Conservation (phyloP, 1,140 invertebrate species). For the Papilio xuthus region DNA sequence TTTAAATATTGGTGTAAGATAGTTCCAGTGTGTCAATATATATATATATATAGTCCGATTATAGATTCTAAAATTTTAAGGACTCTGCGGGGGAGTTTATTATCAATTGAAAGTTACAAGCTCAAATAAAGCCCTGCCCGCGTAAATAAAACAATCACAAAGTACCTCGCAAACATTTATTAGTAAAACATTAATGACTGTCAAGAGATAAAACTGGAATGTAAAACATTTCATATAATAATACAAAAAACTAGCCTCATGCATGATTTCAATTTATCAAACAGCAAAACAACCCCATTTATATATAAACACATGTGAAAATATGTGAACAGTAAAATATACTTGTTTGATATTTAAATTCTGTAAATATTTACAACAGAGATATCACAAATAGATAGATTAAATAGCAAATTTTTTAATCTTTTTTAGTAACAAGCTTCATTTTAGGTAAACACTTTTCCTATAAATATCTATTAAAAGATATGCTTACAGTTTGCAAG, state of each 20-base stretch:
- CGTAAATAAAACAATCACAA: conserved; percentile 23
- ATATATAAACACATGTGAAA: conserved; percentile 9
- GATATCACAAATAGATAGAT: conserved; percentile 20
- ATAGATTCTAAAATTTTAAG: not conserved
- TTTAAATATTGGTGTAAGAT: not conserved
- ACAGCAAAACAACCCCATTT: conserved; percentile 13
- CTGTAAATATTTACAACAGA: conserved; percentile 22
- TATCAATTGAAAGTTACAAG: not conserved
- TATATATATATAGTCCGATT: not conserved
- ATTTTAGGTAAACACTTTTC: conserved; percentile 2
- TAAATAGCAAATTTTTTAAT: not conserved
- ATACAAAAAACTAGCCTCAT: conserved; percentile 34
- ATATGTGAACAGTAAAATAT: not conserved
- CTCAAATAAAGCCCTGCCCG: no score
- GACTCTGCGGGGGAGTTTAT: not conserved
- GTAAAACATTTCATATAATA: conserved; percentile 34
- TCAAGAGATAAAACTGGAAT: conserved; percentile 37
- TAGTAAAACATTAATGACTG: conserved; percentile 36
- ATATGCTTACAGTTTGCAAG: conserved; percentile 5
- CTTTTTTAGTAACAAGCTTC: not conserved
- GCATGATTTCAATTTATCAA: conserved; percentile 35
- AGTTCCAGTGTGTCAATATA: not conserved
- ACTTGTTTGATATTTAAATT: not conserved
- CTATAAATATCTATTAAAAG: not conserved
- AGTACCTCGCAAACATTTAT: conserved; percentile 34